Evolutionary conservation across 2,113 vertebrate species (phyloP).

Genomic region (Callipepla squamata): DNA sequence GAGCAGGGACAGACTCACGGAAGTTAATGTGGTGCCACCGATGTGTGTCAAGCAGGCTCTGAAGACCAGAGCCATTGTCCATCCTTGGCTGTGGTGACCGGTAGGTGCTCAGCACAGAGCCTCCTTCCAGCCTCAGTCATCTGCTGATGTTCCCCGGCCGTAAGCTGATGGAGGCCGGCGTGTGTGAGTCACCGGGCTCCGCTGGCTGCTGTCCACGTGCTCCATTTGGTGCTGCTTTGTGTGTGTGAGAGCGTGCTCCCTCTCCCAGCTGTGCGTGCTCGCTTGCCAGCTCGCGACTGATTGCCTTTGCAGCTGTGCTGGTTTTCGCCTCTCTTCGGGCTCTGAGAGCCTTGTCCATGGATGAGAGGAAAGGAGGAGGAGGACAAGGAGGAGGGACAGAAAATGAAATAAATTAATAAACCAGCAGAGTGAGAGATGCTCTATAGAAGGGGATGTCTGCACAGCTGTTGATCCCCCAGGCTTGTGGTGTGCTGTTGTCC

Average conservation of each 20-base stretch:
- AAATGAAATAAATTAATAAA: slow-evolving; percentile 23
- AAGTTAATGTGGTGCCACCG: not conserved
- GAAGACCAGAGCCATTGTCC: not conserved
- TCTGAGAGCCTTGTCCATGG: slow-evolving; percentile 29
- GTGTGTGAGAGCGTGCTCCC: slow-evolving; percentile 48
- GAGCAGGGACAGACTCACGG: not conserved
- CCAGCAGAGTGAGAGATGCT: not conserved
- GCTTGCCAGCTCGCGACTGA: slow-evolving; percentile 48
- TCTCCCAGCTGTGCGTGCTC: slow-evolving; percentile 67
- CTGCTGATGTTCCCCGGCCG: not conserved
- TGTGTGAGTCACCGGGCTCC: not conserved
- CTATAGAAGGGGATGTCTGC: not conserved
- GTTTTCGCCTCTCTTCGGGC: not conserved
- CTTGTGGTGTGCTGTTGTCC: not conserved
- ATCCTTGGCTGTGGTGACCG: not conserved
- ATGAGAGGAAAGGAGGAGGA: slow-evolving; percentile 2
- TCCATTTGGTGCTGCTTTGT: slow-evolving; percentile 65
- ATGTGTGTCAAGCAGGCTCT: not conserved
- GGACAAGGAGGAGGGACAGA: not conserved
- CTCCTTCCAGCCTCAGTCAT: not conserved
- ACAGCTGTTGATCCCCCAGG: not conserved
- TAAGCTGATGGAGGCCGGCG: not conserved
- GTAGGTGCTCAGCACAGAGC: not conserved
- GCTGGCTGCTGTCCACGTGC: slow-evolving; percentile 23
- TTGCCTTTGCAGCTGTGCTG: slow-evolving; percentile 57